phyloP scores from a whole-genome alignment of 1,140 invertebrate species.

The Proctacanthus coquilletti region DNA sequence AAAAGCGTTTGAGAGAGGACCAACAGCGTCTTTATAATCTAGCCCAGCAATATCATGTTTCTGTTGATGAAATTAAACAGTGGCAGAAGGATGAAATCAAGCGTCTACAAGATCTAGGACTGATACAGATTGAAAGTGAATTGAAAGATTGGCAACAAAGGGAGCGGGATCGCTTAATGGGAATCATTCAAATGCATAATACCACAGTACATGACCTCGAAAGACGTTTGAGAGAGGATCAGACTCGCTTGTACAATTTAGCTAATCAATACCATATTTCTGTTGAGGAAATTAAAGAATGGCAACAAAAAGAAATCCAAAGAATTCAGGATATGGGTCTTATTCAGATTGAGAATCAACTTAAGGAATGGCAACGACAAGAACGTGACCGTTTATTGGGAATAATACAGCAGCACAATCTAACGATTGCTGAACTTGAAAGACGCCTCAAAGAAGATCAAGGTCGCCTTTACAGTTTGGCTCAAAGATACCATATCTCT shows the following conservation, averaged over 20 bases:
- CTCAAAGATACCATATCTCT: slow-evolving; percentile 19
- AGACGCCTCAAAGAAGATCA: slow-evolving; percentile 20
- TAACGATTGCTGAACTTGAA: slow-evolving; percentile 25
- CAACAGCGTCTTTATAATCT: slow-evolving; percentile 21
- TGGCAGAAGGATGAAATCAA: slow-evolving; percentile 25
- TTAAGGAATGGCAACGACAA: slow-evolving; percentile 19
- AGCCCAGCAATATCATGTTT: slow-evolving; percentile 24
- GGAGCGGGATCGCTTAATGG: slow-evolving; percentile 25
- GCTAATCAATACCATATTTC: slow-evolving; percentile 27
- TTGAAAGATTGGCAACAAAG: slow-evolving; percentile 23
- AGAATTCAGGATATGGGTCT: slow-evolving; percentile 24
- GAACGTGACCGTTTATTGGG: slow-evolving; percentile 20
- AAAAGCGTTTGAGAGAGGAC: slow-evolving; percentile 17
- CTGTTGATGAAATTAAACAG: slow-evolving; percentile 25
- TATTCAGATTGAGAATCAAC: slow-evolving; percentile 20
- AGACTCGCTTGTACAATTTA: slow-evolving; percentile 16
- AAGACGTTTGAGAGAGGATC: slow-evolving; percentile 25
- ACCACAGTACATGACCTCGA: slow-evolving; percentile 27
- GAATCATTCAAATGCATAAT: slow-evolving; percentile 25
- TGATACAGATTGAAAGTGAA: slow-evolving; percentile 22
- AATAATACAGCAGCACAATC: slow-evolving; percentile 18
- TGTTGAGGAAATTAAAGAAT: slow-evolving; percentile 26
- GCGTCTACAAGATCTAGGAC: slow-evolving; percentile 17
- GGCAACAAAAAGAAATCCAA: slow-evolving; percentile 26
- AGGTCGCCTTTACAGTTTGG: slow-evolving; percentile 16